phyloP scores from a whole-genome alignment of 2,797 vertebrate genomes.

The Adelosebastes latens region DNA sequence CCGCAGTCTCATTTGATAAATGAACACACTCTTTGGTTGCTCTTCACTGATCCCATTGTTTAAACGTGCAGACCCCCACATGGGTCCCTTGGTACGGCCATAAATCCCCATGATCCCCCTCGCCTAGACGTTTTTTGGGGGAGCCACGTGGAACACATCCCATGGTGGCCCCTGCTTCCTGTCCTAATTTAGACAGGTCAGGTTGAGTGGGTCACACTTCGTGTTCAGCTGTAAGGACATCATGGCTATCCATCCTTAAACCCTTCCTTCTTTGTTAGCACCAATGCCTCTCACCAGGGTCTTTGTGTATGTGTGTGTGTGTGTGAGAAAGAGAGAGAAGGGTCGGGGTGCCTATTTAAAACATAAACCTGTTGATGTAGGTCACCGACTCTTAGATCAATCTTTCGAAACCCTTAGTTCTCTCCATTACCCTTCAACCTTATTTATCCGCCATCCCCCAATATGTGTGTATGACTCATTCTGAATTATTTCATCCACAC shows the following conservation, averaged over 20 bases:
- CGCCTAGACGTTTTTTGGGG: conserved; percentile 17
- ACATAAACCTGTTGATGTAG: conserved; percentile 35
- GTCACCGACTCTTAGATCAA: conserved; percentile 13
- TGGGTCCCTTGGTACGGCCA: neutral
- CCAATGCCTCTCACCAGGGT: conserved; percentile 1
- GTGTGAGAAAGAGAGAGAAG: neutral
- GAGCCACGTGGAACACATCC: conserved; percentile 56
- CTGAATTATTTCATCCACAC: conserved; percentile 16
- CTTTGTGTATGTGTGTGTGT: conserved; percentile 1
- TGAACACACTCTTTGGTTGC: conserved; percentile 22
- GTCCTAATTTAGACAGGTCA: conserved; percentile 47
- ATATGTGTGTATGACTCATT: conserved; percentile 4
- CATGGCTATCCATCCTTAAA: conserved; percentile 34
- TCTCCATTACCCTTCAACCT: conserved; percentile 6
- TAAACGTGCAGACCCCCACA: neutral
- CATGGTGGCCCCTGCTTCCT: conserved; percentile 38
- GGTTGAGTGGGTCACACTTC: conserved; percentile 46
- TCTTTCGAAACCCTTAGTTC: neutral
- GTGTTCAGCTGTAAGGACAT: neutral
- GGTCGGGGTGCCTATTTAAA: conserved; percentile 8
- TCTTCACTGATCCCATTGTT: conserved; percentile 23
- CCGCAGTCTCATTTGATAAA: conserved; percentile 22
- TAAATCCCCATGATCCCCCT: conserved; percentile 34
- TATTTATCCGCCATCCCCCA: neutral
- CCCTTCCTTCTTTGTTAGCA: conserved; percentile 31